phyloP scores from a whole-genome alignment of 2,113 vertebrate genomes.

The Falco punctatus region DNA sequence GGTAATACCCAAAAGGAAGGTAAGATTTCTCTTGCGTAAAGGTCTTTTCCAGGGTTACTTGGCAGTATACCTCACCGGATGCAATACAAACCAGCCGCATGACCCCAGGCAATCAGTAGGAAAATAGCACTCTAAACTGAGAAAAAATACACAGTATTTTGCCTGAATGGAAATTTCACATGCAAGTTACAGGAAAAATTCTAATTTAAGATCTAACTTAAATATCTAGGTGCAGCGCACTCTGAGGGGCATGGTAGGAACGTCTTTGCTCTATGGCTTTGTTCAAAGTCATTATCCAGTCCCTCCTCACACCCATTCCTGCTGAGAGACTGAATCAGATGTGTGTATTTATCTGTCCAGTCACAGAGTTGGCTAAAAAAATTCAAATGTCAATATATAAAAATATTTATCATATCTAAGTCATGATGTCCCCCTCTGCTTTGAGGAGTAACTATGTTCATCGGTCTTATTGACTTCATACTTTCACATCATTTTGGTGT shows the following conservation, averaged over 20 bases:
- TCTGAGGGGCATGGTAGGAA: background rate
- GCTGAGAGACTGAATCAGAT: background rate
- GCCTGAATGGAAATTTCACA: background rate
- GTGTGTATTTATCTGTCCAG: background rate
- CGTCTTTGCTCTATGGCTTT: background rate
- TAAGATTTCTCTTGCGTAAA: background rate
- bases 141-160: background rate
- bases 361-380: background rate
- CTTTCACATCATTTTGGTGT: no score
- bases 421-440: background rate
- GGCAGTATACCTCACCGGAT: background rate
- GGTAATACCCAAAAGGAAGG: background rate
- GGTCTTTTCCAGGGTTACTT: background rate
- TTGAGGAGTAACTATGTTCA: background rate
- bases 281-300: background rate
- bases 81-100: background rate
- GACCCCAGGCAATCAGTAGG: background rate
- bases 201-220: background rate
- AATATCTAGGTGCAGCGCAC: background rate
- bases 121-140: background rate
- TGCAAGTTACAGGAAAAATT: background rate
- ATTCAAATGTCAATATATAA: background rate
- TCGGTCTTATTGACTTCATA: background rate
- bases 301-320: no score
- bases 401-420: background rate